Evolutionary conservation across 2,797 vertebrate genomes (phyloP), one percentile per base, ranked within the genome.

Genomic region (Tapirus indicus): DNA sequence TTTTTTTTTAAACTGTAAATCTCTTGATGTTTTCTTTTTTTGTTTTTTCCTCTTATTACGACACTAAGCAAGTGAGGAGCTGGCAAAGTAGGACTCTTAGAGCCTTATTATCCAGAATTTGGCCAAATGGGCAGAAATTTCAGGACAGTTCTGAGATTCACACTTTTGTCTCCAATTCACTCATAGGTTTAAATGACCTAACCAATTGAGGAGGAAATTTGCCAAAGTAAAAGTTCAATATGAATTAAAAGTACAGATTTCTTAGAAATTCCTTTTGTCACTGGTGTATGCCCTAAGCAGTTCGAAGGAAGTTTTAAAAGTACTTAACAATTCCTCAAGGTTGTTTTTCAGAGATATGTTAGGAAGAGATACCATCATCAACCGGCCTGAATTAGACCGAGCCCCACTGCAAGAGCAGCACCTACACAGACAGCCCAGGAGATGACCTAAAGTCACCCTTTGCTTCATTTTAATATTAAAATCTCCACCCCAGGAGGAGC

Each of bases 161-260:
- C 23, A 32, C 4, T 52, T 79, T 78, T 88, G 38, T 54, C 44
- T 80, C 54, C 52, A 89, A 16, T 86, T 86, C 44, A 75, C 52
- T 90, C 12, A 82, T 5, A 58, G 21, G 27, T 74, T 74, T 92
- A 84, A 95, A 78, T 58, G 64, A 79, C 35, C 18, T 32, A 64
- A 29, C 3, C 23, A 72, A 35, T 3, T 68, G 25, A 86, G 44
- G 35, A 79, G 64, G 64, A 69, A 86, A 78, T 62, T 5, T 79
- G 27, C 29, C 29, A 54, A 71, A 86, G 54, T 35, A 83, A 90
- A 91, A 95, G 49, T 64, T 88, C 64, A 71, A n/a, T 83, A 64
- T 56, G 62, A 64, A 91, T 91, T 93, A 71, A 95, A 91, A 82
- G 49, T 58, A 93, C 27, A 82, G 25, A 90, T 54, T 91, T 91